Percentiles rank a stretch among this genome's conserved stretches.
phyloP scores from a whole-genome alignment of 2,797 vertebrate species.

The Chloroceryle amazona region DNA sequence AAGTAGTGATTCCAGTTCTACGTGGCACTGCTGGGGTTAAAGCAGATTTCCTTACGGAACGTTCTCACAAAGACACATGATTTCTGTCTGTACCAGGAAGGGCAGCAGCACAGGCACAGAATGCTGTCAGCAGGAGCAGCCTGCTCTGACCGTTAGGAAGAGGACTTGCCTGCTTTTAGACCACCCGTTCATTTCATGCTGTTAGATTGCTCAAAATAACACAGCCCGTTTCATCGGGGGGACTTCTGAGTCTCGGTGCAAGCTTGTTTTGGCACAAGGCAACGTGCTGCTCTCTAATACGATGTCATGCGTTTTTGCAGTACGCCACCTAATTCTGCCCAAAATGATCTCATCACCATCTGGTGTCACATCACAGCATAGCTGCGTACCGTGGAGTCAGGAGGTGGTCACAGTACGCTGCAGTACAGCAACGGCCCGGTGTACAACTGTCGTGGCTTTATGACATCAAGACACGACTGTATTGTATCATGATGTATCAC shows the following conservation, averaged over 20 bases:
- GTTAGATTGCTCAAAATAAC: not conserved
- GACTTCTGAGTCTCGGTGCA: not conserved
- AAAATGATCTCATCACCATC: not conserved
- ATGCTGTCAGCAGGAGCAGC: not conserved
- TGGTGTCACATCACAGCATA: not conserved
- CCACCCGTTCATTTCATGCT: fast-evolving
- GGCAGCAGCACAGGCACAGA: conserved; percentile 17
- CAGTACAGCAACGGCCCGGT: not conserved
- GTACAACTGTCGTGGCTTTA: fast-evolving
- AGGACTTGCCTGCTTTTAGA: not conserved
- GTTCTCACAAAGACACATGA: not conserved
- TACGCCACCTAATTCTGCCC: not conserved
- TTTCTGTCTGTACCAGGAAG: conserved; percentile 30
- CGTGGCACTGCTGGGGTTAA: conserved; percentile 42
- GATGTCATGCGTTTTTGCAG: not conserved
- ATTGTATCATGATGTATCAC: fast-evolving
- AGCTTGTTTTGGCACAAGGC: not conserved
- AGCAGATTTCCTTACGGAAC: not conserved
- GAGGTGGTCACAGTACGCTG: not conserved
- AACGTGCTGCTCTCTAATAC: not conserved
- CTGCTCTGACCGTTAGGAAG: not conserved
- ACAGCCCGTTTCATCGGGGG: fast-evolving
- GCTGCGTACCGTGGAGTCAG: not conserved
- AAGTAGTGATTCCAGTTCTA: not conserved
- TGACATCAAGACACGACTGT: not conserved